A percentile compares a stretch with the other conserved stretches of the same genome.
phyloP scores from a whole-genome alignment of 2,888 invertebrate species.

The Tetranychus truncatus region DNA sequence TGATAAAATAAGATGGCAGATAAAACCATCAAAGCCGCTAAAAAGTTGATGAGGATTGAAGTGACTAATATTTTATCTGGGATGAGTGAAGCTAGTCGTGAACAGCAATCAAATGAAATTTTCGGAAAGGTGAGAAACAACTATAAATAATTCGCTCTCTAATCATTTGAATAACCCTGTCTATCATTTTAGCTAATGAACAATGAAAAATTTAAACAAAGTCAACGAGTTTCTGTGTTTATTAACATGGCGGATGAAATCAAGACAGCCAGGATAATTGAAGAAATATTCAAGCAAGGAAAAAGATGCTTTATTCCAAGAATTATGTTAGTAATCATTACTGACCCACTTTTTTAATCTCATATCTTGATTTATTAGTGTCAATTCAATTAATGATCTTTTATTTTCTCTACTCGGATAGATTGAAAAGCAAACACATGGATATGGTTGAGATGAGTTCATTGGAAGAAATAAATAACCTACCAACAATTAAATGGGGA shows the following conservation, averaged over 20 bases:
- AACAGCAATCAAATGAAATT: neutral
- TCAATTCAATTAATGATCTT: too few species aligned
- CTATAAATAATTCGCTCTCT: too few species aligned
- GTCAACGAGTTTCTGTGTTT: conserved; percentile 3
- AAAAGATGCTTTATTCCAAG: conserved; percentile 6
- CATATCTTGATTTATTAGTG: too few species aligned
- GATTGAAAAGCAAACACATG: neutral
- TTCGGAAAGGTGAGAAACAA: neutral
- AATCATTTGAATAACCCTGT: neutral
- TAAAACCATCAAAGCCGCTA: neutral
- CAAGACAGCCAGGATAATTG: neutral
- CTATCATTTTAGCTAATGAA: neutral
- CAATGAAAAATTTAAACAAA: neutral
- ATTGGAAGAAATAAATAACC: neutral
- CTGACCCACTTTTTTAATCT: too few species aligned
- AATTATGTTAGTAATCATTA: neutral
- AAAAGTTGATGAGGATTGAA: neutral
- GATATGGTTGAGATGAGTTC: neutral
- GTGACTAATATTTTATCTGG: neutral
- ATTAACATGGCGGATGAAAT: neutral
- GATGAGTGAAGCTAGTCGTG: neutral
- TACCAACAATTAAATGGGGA: neutral
- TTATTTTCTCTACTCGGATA: neutral
- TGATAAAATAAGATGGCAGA: neutral
- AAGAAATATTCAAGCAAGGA: neutral